Evolutionary conservation across 2,113 vertebrate species (phyloP), one percentile per base, ranked within the genome.

Genomic region (Grantiella picta): DNA sequence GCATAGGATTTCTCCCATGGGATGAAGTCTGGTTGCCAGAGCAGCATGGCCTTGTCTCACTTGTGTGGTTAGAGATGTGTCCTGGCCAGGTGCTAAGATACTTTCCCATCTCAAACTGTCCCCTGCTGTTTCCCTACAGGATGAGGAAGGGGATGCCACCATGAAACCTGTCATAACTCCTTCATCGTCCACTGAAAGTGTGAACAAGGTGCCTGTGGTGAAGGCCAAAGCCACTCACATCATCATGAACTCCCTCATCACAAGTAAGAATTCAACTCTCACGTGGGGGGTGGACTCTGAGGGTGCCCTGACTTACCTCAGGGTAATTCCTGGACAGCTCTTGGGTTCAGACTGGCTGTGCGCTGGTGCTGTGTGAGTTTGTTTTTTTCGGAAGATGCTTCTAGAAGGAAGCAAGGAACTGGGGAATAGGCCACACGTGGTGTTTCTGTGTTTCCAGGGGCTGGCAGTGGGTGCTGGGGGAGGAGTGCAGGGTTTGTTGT

Each of bases 211-310:
- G 53, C 98, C 99, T 5, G 98, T 99, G 94, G 98, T 99, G 96
- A 99, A 99, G 98, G 98, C 99, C 73, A 99, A 99, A 97, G 99
- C 99, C 82, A 99, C 99, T 24, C 98, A 98, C 15, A 54, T 98
- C 97, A 98, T 99, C 97, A 99, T 99, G 99, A 99, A 79, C 96
- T 98, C 99, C 63, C 97, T 99, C 49, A 98, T 99, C 96, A 99
- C 98, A 97, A 99, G 99, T 99, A 99, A 99, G 99, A 95, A 11
- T 61, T 86, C 63, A 2, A 11, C 33, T 81, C 35, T 87, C 18
- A 3, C 14, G 8, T 8, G 21, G 36, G 19, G 2, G 10, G 8
- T 54, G 65, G 63, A 24, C 27, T 21, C 6, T 3, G 15, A 25
- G 24, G 3, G 12, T 90, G 38, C 15, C 69, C 28, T 4, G 17